Evolutionary conservation across 2,888 invertebrate genomes (phyloP), one percentile per base, ranked within the genome.

Genomic region (Platycnemis pennipes): DNA sequence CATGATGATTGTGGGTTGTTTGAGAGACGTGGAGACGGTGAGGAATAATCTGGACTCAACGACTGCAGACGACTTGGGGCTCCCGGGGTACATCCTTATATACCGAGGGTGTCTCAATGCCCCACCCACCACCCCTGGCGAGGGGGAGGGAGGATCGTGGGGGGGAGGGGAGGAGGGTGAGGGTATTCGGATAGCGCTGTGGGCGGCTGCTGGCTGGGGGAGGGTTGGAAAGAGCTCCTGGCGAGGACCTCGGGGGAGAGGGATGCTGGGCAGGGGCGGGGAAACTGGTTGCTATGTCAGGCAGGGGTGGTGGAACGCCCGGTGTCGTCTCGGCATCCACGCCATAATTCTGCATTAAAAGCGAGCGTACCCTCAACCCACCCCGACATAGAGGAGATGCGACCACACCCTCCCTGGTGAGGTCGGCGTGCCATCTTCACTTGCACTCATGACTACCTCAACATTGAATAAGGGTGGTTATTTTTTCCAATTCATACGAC

Each of bases 51-150:
- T 56, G 77, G 77, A 77, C 91, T 91, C 91, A 63, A 91, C 91
- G 22, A 91, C 63, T 91, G 91, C 56, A 91, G 91, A 91, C 91
- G 26, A 91, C 44, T 91, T 91, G 56, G 44, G 91, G 13, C 26
- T 37, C 0, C 91, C 26, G 26, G 44, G 42, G 44, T 56, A 69
- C 44, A 63, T 91, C 63, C 91, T 91, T 91, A 91, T 91, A 77
- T 77, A 77, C 77, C 37, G 2, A 13, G 77, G 77, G 77, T 77
- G 77, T 13, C 77, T 37, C 77, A 31, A 1, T 37, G 77, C 77
- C 77, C 77, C 37, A 77, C 77, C 77, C 77, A 77, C 77, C 77
- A 77, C 77, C 77, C 37, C 37, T 77, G 37, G 26, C 26, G 63
- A 63, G 63, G 26, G 22, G 63, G 8, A n/a, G 26, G 19, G n/a